A percentile compares a stretch with the other conserved stretches of the same genome.
phyloP scores from a whole-genome alignment of 2,888 invertebrate genomes.

The Liodrosophila aerea region DNA sequence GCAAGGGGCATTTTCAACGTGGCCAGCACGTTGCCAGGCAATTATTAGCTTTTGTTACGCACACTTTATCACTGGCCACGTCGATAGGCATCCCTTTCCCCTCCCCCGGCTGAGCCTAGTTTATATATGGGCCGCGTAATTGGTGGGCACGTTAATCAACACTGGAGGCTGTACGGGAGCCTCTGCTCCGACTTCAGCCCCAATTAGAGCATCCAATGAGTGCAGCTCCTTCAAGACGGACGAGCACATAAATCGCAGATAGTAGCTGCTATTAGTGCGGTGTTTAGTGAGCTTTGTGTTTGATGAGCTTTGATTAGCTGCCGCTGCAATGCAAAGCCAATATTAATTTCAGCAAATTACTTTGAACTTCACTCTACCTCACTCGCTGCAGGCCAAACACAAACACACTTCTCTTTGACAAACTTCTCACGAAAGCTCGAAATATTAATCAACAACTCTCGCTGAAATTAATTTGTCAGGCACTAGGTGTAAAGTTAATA shows the following conservation, averaged over 20 bases:
- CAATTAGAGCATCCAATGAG: constrained; percentile 62
- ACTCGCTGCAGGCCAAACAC: not conserved
- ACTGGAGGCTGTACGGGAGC: constrained; percentile 24
- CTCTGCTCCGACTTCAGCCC: constrained; percentile 14
- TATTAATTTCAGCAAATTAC: constrained; percentile 41
- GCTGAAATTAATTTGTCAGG: too few relatives aligned
- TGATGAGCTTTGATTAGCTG: constrained; percentile 68
- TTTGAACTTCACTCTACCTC: constrained; percentile 12
- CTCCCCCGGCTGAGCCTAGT: constrained; percentile 8
- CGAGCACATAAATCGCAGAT: constrained; percentile 54
- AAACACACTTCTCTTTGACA: not conserved
- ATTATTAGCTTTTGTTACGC: constrained; percentile 76
- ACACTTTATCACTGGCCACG: constrained; percentile 71
- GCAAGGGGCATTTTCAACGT: constrained; percentile 56
- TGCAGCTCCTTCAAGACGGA: constrained; percentile 66
- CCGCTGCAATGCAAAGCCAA: constrained; percentile 31
- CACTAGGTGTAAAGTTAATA: too few relatives aligned
- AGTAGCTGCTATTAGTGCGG: constrained; percentile 58
- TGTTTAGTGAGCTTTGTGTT: constrained; percentile 54
- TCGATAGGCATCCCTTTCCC: constrained; percentile 49
- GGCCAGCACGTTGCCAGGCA: constrained; percentile 68
- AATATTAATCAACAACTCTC: not conserved
- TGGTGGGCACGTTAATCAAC: constrained; percentile 77
- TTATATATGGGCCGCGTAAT: constrained; percentile 75
- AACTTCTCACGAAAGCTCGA: too few relatives aligned